phyloP scores from a whole-genome alignment of 1,140 invertebrate species.

The Antheraea mylitta region DNA sequence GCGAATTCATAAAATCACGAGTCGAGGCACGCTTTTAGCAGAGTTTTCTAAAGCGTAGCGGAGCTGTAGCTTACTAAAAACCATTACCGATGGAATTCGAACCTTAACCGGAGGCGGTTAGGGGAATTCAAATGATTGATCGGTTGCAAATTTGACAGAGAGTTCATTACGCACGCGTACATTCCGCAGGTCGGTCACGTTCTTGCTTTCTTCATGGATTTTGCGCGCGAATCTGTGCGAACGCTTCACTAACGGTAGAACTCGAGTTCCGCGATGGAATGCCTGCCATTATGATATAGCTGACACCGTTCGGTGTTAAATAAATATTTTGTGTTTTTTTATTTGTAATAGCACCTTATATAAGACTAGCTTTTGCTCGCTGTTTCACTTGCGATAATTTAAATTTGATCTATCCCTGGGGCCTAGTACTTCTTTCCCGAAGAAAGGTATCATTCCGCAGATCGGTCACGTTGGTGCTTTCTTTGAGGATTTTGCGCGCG shows the following conservation, averaged over 20 bases:
- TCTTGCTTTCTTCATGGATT: slow-evolving; percentile 73
- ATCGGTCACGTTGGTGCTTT: slow-evolving; percentile 69
- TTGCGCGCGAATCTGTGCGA: slow-evolving; percentile 70
- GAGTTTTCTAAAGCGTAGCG: slow-evolving; percentile 46
- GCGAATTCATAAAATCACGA: slow-evolving; percentile 43
- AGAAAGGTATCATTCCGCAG: slow-evolving; percentile 33
- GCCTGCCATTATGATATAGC: not conserved
- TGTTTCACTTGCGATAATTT: too few relatives aligned
- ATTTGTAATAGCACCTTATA: too few relatives aligned
- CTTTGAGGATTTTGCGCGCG: slow-evolving; percentile 73
- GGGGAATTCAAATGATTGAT: slow-evolving; percentile 14
- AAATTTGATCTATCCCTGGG: too few relatives aligned
- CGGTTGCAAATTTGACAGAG: slow-evolving; percentile 14
- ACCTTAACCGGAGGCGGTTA: slow-evolving; percentile 43
- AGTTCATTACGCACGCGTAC: slow-evolving; percentile 46
- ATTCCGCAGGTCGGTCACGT: slow-evolving; percentile 62
- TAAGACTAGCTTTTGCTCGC: too few relatives aligned
- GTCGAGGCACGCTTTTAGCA: slow-evolving; percentile 32
- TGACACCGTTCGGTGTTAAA: too few relatives aligned
- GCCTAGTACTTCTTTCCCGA: too few relatives aligned
- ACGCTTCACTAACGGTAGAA: slow-evolving; percentile 66
- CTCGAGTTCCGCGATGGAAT: slow-evolving; percentile 25
- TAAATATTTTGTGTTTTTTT: too few relatives aligned
- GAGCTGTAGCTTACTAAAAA: not conserved
- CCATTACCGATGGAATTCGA: slow-evolving; percentile 30